Base-by-base conservation (phyloP, 2,797 vertebrate genomes). In the Cirrhinus molitorella region DNA sequence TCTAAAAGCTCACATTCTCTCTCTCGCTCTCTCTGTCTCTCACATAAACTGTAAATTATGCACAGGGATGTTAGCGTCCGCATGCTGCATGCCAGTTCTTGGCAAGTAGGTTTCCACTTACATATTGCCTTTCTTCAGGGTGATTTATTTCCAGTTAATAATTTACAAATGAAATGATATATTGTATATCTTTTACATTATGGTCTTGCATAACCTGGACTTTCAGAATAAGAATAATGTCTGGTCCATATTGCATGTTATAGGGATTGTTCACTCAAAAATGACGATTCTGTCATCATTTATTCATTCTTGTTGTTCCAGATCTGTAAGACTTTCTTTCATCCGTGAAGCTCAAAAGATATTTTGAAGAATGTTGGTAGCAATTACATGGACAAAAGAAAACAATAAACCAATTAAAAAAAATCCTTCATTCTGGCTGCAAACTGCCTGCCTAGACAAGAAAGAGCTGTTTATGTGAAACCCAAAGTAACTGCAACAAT, bases 41-140 rank as follows among this genome's bases (percentile, higher is more conserved):
- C 28, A 74, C 45, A 66, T 82, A 72, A 61, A 81, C 28, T 61
- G 47, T 73, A 51, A 82, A 74, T 74, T 66, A 66, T 82, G 59
- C 80, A 75, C 55, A 65, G 80, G 71, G 43, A 51, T 65, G 57
- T 73, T 37, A 11, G 68, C 25, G 17, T 81, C 68, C 79, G 47
- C 59, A 79, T 65, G 53, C 43, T n/a, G n/a, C 25, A 37, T 40
- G 25, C 75, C 23, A 34, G 70, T 63, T 73, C 11, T 57, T 59
- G 9, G 12, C 49, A 23, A 51, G 19, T 37, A 19, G 31, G 21
- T 72, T 72, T 72, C 45, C 53, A 80, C 17, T 34, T 59, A 17
- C 2, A 4, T 43, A 57, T 71, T n/a, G 1, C 66, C 23, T 31
- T 81, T 13, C 40, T 72, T 57, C 19, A 61, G 40, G 40, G 12